phyloP scores from a whole-genome alignment of 2,797 vertebrate genomes.

The Allobates femoralis region DNA sequence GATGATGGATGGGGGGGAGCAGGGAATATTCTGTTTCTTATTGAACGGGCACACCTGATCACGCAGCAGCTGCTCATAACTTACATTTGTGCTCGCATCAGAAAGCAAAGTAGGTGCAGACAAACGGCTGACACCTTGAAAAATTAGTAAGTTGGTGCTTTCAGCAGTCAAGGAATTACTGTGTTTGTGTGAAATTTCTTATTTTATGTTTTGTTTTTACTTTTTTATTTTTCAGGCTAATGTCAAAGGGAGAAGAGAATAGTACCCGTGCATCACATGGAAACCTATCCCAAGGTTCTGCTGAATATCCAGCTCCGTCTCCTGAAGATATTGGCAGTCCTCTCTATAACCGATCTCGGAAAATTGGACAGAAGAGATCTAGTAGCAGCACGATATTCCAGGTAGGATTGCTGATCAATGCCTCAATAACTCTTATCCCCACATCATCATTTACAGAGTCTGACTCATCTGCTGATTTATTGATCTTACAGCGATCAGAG shows the following conservation, averaged over 20 bases:
- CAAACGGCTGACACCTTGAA: too few species aligned
- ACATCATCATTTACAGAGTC: neutral
- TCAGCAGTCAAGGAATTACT: too few species aligned
- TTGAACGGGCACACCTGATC: too few species aligned
- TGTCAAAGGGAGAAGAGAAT: constrained; percentile 79
- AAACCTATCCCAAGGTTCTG: constrained; percentile 83
- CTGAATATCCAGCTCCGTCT: constrained; percentile 77
- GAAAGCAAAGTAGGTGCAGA: too few species aligned
- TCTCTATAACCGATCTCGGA: constrained; percentile 74
- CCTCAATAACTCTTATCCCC: neutral
- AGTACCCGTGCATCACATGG: constrained; percentile 81
- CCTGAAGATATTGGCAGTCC: constrained; percentile 84
- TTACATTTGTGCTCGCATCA: too few species aligned
- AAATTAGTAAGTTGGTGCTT: too few species aligned
- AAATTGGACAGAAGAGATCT: constrained; percentile 85
- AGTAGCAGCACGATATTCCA: constrained; percentile 85
- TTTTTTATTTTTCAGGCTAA: constrained; percentile 72
- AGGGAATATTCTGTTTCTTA: too few species aligned
- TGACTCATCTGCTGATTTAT: neutral
- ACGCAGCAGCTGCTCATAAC: too few species aligned
- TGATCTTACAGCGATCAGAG: constrained; percentile 76
- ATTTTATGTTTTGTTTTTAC: neutral
- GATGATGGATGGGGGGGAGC: too few species aligned
- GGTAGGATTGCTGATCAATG: constrained; percentile 73
- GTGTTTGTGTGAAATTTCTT: too few species aligned